phyloP scores from a whole-genome alignment of 2,113 vertebrate genomes.

The Bolborhynchus lineola region DNA sequence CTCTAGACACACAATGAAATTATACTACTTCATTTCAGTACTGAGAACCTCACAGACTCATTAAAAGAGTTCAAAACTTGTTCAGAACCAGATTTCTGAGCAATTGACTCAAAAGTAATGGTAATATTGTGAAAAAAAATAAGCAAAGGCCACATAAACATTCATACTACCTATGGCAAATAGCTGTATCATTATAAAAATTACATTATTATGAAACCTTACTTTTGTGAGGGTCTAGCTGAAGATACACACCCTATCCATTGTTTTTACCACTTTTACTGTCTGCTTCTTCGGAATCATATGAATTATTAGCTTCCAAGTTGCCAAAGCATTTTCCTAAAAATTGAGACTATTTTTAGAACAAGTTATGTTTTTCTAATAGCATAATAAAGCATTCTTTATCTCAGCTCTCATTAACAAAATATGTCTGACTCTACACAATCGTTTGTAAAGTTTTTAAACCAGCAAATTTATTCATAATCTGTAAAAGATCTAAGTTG shows the following conservation, averaged over 20 bases:
- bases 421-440: background rate
- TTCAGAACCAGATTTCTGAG: rapidly evolving
- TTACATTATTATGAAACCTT: background rate
- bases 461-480: background rate
- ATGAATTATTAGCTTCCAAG: background rate
- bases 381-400: background rate
- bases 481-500: background rate
- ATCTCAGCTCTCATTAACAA: background rate
- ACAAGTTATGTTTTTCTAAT: background rate
- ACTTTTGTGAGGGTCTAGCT: background rate
- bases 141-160: background rate
- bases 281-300: background rate
- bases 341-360: background rate
- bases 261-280: background rate
- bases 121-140: background rate
- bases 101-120: background rate
- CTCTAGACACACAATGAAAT: background rate
- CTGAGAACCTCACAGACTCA: background rate
- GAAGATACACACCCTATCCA: rapidly evolving
- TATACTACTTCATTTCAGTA: background rate
- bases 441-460: background rate
- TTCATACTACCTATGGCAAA: background rate
- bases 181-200: background rate
- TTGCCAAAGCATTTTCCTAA: background rate
- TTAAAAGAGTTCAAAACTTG: background rate